These are phyloP conservation scores for Drosophila pectinifera DNA, from an alignment of 1,140 invertebrate species.

Conservation along the genomic window DNA sequence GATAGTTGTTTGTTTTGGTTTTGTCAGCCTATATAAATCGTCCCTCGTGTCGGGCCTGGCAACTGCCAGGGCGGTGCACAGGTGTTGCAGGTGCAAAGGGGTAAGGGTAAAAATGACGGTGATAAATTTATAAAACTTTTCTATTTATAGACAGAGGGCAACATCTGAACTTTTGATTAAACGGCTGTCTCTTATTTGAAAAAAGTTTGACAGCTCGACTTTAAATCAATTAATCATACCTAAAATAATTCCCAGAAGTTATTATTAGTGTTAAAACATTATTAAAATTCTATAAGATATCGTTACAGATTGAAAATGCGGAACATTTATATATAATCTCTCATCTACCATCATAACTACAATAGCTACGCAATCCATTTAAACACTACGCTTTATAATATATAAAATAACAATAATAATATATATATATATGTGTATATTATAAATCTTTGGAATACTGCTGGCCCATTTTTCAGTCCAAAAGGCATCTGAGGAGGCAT, in stretches of 20 bases:
- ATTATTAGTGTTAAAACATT: too few species aligned
- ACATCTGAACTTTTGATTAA: conserved; percentile 12
- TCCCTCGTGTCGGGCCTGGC: conserved; percentile 32
- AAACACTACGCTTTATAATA: too few species aligned
- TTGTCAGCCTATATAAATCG: conserved; percentile 70
- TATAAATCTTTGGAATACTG: too few species aligned
- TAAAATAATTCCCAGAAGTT: background rate
- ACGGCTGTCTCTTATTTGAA: conserved; percentile 2
- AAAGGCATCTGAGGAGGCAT: too few species aligned
- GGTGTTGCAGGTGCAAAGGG: background rate
- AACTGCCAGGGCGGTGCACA: conserved; percentile 30
- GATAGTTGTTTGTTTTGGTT: conserved; percentile 57
- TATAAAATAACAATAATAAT: too few species aligned
- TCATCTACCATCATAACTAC: too few species aligned
- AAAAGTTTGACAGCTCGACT: background rate
- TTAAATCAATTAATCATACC: background rate
- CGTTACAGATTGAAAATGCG: too few species aligned
- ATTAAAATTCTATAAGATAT: too few species aligned
- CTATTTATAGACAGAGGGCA: conserved; percentile 13
- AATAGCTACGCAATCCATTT: too few species aligned
- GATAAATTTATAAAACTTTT: conserved; percentile 22
- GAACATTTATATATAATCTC: too few species aligned
- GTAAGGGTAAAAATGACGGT: conserved; percentile 7
- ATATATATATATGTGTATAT: too few species aligned
- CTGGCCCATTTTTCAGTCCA: too few species aligned